phyloP scores from a whole-genome alignment of 2,113 vertebrate genomes.

The Cryptotis parvus region DNA sequence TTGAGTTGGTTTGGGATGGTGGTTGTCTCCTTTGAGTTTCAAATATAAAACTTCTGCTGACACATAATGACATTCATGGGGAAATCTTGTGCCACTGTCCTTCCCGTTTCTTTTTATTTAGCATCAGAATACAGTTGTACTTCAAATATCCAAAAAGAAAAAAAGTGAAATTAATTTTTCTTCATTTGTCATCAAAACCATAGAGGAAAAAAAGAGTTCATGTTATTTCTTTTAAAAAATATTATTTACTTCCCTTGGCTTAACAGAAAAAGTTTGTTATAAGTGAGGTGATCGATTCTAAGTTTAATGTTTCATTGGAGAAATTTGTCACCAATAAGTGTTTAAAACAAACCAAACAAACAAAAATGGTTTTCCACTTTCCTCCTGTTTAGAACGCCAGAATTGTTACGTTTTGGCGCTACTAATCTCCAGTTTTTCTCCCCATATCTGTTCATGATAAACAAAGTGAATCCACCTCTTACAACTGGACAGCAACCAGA shows the following conservation, averaged over 20 bases:
- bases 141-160: too few relatives aligned
- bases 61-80: too few relatives aligned
- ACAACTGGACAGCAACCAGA: neutral
- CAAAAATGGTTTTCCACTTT: neutral
- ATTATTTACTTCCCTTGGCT: neutral
- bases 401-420: neutral
- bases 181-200: neutral
- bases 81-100: too few relatives aligned
- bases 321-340: neutral
- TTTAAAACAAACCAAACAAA: neutral
- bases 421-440: too few relatives aligned
- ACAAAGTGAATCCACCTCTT: too few relatives aligned
- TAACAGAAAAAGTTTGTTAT: neutral
- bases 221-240: neutral
- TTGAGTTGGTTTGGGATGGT: too few relatives aligned
- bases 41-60: too few relatives aligned
- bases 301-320: neutral
- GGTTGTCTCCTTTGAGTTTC: too few relatives aligned
- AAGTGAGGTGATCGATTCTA: neutral
- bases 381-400: neutral
- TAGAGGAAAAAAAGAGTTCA: neutral
- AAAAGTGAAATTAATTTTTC: conserved; percentile 7
- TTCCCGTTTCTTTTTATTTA: too few relatives aligned
- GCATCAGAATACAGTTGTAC: too few relatives aligned
- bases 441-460: neutral